Evolutionary conservation across 1,140 invertebrate species (phyloP).

Genomic region (Solenopsis fugax): DNA sequence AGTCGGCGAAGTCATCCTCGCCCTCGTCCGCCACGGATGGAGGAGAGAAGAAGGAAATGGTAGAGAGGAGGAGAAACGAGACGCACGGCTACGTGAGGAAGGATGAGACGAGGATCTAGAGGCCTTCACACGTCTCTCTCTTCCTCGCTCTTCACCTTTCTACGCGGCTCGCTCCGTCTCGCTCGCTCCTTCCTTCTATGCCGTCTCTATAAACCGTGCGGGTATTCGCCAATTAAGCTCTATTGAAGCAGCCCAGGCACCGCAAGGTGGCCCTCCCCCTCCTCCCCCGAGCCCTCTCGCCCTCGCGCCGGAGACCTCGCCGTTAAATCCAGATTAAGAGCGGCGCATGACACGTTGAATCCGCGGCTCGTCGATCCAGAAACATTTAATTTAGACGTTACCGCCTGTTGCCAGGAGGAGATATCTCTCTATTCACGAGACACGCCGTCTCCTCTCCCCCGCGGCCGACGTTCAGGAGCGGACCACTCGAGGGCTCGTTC

Average conservation of each 20-base stretch:
- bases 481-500: constrained; percentile 47
- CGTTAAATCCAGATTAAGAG: constrained; percentile 83
- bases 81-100: constrained; percentile 62
- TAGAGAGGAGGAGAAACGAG: constrained; percentile 23
- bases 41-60: background rate
- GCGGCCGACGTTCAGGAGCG: constrained; percentile 56
- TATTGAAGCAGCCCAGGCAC: constrained; percentile 77
- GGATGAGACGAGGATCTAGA: constrained; percentile 56
- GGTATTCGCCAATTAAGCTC: constrained; percentile 82
- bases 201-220: constrained; percentile 63
- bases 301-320: constrained; percentile 72
- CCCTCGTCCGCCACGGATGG: constrained; percentile 61
- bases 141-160: constrained; percentile 17
- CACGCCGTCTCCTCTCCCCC: constrained; percentile 41
- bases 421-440: constrained; percentile 77
- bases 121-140: constrained; percentile 60
- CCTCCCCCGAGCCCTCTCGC: constrained; percentile 24
- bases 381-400: constrained; percentile 83
- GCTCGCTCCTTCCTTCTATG: constrained; percentile 65
- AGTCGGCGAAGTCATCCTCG: constrained; percentile 75
- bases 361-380: constrained; percentile 79
- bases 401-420: constrained; percentile 76
- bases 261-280: constrained; percentile 71
- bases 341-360: constrained; percentile 80
- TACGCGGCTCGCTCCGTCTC: constrained; percentile 49